A percentile compares a stretch with the other conserved stretches of the same genome.
These are phyloP conservation scores for Crypturellus tataupa DNA, from an alignment of 2,797 vertebrate species.

Conservation along the genomic window DNA sequence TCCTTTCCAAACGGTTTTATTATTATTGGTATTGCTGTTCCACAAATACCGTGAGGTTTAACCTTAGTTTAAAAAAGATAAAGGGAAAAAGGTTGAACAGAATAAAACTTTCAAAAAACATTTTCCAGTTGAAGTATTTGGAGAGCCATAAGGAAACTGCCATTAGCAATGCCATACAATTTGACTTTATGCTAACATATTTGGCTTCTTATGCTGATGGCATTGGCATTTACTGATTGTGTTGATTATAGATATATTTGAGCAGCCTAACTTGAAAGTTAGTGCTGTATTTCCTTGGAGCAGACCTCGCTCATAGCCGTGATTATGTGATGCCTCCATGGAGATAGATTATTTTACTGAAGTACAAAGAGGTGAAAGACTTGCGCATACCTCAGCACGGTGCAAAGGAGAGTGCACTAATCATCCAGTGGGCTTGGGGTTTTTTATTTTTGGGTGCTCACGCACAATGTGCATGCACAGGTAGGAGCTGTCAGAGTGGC, in stretches of 20 bases:
- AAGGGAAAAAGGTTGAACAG: neutral
- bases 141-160: neutral
- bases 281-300: neutral
- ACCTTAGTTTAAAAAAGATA: neutral
- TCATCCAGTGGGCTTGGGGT: neutral
- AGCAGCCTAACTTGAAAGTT: neutral
- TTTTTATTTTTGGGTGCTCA: neutral
- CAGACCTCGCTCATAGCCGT: neutral
- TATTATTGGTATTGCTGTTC: neutral
- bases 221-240: neutral
- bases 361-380: fast-evolving
- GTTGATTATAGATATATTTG: neutral
- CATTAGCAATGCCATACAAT: neutral
- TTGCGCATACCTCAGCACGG: neutral
- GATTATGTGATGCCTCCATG: neutral
- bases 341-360: neutral
- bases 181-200: too few relatives aligned
- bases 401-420: neutral
- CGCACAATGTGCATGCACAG: neutral
- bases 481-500: neutral
- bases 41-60: neutral
- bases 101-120: fast-evolving
- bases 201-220: neutral
- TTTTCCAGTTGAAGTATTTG: neutral
- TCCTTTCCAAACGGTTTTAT: neutral